A percentile compares a stretch with the other conserved stretches of the same genome.
Evolutionary conservation across 2,888 invertebrate genomes (phyloP).

Genomic region (Ichneumon xanthorius): DNA sequence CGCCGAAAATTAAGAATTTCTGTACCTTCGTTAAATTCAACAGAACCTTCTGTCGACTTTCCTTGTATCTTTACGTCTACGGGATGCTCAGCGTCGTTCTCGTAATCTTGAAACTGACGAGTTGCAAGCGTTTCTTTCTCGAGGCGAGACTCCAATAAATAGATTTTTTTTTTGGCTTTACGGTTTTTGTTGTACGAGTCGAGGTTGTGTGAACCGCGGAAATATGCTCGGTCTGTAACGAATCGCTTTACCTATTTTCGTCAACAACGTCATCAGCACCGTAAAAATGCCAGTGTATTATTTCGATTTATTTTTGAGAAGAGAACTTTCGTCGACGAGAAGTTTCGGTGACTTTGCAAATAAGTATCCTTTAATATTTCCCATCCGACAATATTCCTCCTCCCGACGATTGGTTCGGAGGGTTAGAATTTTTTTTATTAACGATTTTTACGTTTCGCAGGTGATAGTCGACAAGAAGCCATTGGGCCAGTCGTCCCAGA

Average conservation of each 20-base stretch:
- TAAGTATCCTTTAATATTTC: slow-evolving; percentile 4
- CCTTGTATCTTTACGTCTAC: slow-evolving; percentile 77
- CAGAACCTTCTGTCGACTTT: slow-evolving; percentile 74
- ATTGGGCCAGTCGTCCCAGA: slow-evolving; percentile 67
- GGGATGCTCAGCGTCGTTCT: slow-evolving; percentile 76
- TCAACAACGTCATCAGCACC: background rate
- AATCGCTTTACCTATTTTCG: no score
- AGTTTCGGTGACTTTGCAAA: background rate
- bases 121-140: slow-evolving; percentile 64
- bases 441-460: slow-evolving; percentile 67
- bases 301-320: background rate
- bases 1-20: slow-evolving; percentile 48
- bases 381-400: background rate
- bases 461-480: slow-evolving; percentile 75
- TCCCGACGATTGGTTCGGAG: background rate
- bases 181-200: background rate
- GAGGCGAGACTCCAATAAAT: slow-evolving; percentile 48
- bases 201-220: background rate
- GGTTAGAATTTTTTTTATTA: slow-evolving; percentile 19
- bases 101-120: slow-evolving; percentile 72
- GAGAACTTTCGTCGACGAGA: background rate
- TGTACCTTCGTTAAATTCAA: slow-evolving; percentile 73
- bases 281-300: background rate
- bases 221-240: background rate
- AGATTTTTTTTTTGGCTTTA: background rate